These are phyloP conservation scores for Thripadectes ignobilis DNA, from an alignment of 2,797 vertebrate genomes.

Conservation along the genomic window DNA sequence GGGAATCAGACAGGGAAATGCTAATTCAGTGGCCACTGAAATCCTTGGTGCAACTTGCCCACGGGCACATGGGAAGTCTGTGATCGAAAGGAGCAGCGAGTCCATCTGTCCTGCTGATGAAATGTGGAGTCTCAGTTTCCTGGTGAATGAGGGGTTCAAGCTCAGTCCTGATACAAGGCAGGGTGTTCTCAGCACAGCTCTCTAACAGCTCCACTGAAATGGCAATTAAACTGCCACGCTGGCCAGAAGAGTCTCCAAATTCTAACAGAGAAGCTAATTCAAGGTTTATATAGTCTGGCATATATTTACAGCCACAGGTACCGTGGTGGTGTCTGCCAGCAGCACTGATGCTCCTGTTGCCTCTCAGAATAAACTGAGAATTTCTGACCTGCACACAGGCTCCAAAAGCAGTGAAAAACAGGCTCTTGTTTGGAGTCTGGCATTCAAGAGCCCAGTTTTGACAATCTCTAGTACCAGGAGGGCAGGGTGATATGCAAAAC, in stretches of 20 bases:
- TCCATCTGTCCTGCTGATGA: background rate
- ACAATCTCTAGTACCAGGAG: background rate
- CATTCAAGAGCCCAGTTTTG: background rate
- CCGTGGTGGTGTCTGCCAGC: background rate
- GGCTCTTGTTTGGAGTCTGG: background rate
- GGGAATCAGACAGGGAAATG: slow-evolving; percentile 46
- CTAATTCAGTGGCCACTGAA: slow-evolving; percentile 23
- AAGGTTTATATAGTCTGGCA: background rate
- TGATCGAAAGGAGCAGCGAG: background rate
- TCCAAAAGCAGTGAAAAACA: background rate
- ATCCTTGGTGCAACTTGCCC: slow-evolving; percentile 11
- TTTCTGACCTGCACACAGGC: background rate
- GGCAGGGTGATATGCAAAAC: background rate
- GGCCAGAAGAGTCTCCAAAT: background rate
- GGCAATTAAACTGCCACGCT: rapidly evolving
- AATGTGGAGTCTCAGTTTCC: background rate
- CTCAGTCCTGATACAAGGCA: background rate
- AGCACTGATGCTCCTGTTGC: background rate
- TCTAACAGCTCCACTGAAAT: background rate
- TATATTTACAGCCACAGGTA: background rate
- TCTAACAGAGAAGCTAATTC: background rate
- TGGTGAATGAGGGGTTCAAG: background rate
- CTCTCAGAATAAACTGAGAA: background rate
- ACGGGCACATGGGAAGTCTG: background rate
- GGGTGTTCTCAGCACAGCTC: background rate